Percentiles rank a stretch among this genome's conserved stretches.
These are phyloP conservation scores for Malurus melanocephalus DNA, from an alignment of 2,113 vertebrate species.

Conservation along the genomic window DNA sequence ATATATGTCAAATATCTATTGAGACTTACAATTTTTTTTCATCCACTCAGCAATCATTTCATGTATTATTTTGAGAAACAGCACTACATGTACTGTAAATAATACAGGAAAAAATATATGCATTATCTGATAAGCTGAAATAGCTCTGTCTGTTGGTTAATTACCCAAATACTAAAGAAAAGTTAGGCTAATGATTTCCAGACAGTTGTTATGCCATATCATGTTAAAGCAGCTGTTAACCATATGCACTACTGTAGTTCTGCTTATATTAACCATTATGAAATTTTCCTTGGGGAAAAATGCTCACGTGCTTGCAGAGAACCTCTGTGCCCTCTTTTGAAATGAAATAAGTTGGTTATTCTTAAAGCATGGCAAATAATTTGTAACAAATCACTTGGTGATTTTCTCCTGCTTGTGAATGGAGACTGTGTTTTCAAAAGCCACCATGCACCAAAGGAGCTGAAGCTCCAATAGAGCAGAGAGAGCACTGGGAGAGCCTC, in stretches of 20 bases:
- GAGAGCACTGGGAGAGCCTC: background rate
- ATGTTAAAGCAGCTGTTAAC: slow-evolving; percentile 65
- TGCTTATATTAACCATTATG: slow-evolving; percentile 50
- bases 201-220: slow-evolving; percentile 49
- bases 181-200: slow-evolving; percentile 59
- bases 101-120: background rate
- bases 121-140: slow-evolving; percentile 47
- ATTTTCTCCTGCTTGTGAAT: slow-evolving; percentile 1
- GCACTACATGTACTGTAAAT: slow-evolving; percentile 4
- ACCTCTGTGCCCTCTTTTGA: slow-evolving; percentile 39
- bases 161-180: slow-evolving; percentile 48
- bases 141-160: slow-evolving; percentile 50
- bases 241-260: slow-evolving; percentile 64
- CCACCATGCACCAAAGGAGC: background rate
- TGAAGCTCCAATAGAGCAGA: background rate
- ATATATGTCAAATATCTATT: slow-evolving; percentile 34
- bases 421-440: background rate
- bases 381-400: slow-evolving; percentile 46
- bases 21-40: background rate
- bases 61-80: slow-evolving; percentile 15
- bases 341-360: slow-evolving; percentile 39
- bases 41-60: background rate
- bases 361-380: slow-evolving; percentile 12
- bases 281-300: slow-evolving; percentile 53
- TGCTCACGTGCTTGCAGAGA: slow-evolving; percentile 5